Evolutionary conservation across 2,888 invertebrate species (phyloP).

Genomic region (Synergus itoensis): DNA sequence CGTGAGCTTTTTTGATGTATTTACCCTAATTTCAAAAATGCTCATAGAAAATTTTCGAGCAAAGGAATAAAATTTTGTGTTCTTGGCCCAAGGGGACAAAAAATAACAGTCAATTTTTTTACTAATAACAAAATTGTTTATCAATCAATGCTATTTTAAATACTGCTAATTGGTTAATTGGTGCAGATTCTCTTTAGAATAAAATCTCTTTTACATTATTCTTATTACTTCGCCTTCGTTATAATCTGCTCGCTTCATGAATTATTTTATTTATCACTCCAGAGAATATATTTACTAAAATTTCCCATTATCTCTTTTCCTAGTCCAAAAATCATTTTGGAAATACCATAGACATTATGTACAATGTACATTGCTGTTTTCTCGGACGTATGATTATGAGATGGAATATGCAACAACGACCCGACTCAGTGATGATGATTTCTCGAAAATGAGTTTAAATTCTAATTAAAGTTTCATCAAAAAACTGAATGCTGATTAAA

Average conservation of each 20-base stretch:
- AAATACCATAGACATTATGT: constrained; percentile 40
- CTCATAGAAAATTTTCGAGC: background rate
- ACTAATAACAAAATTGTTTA: background rate
- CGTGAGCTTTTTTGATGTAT: background rate
- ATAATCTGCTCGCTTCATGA: background rate
- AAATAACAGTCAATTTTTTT: background rate
- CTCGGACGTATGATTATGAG: constrained; percentile 55
- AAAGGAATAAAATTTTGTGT: background rate
- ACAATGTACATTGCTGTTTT: constrained; percentile 55
- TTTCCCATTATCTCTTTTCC: background rate
- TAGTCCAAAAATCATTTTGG: background rate
- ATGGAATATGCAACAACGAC: constrained; percentile 53
- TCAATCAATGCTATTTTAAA: background rate
- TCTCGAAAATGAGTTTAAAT: background rate
- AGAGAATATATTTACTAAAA: background rate
- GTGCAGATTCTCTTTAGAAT: constrained; percentile 17
- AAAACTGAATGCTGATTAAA: background rate
- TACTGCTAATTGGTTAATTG: constrained; percentile 10
- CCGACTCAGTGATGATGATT: constrained; percentile 20
- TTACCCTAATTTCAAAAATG: background rate
- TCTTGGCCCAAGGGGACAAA: background rate
- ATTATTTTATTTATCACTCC: background rate
- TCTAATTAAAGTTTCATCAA: background rate
- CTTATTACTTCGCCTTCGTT: background rate
- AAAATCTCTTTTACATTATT: background rate